A percentile compares a stretch with the other conserved stretches of the same genome.
Evolutionary conservation across 2,113 vertebrate genomes (phyloP).

Genomic region (Percina caprodes): DNA sequence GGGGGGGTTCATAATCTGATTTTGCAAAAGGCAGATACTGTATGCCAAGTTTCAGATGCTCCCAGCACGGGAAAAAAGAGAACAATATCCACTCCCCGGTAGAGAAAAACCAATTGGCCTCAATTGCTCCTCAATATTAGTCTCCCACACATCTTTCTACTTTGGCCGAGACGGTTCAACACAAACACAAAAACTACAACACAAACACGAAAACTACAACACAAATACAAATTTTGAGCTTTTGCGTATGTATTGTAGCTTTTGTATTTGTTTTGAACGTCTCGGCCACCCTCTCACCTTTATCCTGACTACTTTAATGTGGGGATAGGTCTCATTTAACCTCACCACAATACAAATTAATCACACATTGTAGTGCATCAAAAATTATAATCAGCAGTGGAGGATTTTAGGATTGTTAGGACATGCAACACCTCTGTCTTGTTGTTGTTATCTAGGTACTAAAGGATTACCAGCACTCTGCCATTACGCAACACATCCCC

Average conservation of each 20-base stretch:
- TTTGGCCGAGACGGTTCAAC: too few species aligned
- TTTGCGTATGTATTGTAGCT: too few species aligned
- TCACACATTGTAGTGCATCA: neutral
- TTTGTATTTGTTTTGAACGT: too few species aligned
- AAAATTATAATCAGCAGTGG: neutral
- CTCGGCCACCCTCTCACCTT: neutral
- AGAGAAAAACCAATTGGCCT: neutral
- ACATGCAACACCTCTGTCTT: neutral
- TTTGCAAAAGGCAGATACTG: slow-evolving; percentile 26
- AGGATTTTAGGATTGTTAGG: neutral
- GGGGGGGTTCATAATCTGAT: slow-evolving; percentile 43
- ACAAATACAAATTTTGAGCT: too few species aligned
- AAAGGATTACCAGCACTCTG: neutral
- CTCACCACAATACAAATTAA: neutral
- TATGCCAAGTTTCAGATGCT: slow-evolving; percentile 15
- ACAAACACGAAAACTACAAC: too few species aligned
- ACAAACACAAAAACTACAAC: too few species aligned
- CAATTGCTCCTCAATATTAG: neutral
- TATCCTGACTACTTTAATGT: neutral
- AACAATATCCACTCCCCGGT: neutral
- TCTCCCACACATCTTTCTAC: too few species aligned
- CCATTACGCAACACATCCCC: neutral
- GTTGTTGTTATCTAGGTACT: neutral
- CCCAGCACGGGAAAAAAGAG: neutral
- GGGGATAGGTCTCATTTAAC: neutral